phyloP scores from a whole-genome alignment of 2,888 invertebrate species.

The Acanthosoma haemorrhoidale region DNA sequence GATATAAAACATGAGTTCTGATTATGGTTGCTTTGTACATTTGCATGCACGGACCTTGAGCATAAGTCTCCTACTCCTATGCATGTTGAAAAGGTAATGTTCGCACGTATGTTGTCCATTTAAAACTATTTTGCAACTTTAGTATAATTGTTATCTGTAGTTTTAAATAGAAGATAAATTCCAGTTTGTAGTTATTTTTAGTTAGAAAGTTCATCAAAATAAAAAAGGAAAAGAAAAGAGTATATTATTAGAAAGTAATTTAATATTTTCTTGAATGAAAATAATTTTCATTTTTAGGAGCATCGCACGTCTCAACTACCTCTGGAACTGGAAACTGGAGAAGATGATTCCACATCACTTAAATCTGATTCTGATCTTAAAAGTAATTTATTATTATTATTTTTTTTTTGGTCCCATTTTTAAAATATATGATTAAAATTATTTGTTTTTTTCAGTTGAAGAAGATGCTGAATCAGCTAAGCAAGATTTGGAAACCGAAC shows the following conservation, averaged over 20 bases:
- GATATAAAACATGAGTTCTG: constrained; percentile 6
- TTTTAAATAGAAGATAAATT: neutral
- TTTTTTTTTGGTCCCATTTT: neutral
- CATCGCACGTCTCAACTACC: constrained; percentile 84
- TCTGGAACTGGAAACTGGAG: constrained; percentile 70
- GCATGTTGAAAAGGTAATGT: constrained; percentile 26
- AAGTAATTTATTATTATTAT: constrained; percentile 50
- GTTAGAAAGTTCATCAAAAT: neutral
- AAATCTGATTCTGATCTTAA: constrained; percentile 78
- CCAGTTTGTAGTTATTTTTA: neutral
- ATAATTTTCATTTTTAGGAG: constrained; percentile 56
- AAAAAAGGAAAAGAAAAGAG: neutral
- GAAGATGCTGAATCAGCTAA: constrained; percentile 40
- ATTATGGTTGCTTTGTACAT: constrained; percentile 18
- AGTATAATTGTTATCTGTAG: neutral
- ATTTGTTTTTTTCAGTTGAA: constrained; percentile 43
- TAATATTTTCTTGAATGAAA: neutral
- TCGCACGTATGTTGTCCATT: constrained; percentile 4
- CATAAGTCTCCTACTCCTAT: constrained; percentile 16
- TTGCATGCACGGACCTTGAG: constrained; percentile 32
- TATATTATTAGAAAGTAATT: neutral
- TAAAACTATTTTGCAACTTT: neutral
- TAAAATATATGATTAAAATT: constrained; percentile 20
- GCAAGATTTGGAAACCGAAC: constrained; percentile 38
- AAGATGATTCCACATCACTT: constrained; percentile 81